phyloP scores from a whole-genome alignment of 2,888 invertebrate species.

The Noctua pronuba region DNA sequence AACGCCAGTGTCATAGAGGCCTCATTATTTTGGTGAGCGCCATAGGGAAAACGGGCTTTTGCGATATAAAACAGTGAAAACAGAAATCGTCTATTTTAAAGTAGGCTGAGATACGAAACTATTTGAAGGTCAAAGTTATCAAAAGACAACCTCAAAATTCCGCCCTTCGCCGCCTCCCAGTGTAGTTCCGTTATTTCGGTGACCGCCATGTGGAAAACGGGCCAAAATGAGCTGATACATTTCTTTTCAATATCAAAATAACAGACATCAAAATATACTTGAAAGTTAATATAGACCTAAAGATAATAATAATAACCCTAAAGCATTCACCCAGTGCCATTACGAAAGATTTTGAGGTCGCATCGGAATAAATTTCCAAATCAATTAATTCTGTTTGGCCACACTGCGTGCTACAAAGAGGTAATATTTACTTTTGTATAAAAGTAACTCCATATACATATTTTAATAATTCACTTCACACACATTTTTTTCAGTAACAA shows the following conservation, averaged over 20 bases:
- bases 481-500: background rate
- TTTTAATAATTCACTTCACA: background rate
- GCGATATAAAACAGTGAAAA: background rate
- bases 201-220: constrained; percentile 9
- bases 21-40: constrained; percentile 51
- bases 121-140: background rate
- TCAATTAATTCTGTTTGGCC: background rate
- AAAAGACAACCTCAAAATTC: background rate
- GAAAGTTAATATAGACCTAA: background rate
- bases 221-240: background rate
- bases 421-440: background rate
- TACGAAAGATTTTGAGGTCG: background rate
- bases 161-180: background rate
- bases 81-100: background rate
- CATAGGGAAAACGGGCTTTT: background rate
- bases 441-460: background rate
- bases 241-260: background rate
- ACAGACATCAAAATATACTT: background rate
- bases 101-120: background rate
- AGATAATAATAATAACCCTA: too few relatives aligned
- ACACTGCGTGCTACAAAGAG: too few relatives aligned
- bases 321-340: too few relatives aligned
- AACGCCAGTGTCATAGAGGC: constrained; percentile 53
- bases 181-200: constrained; percentile 23
- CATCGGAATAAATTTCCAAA: background rate